Conservation (phyloP, 2,888 invertebrate species). For the Hemicrepidius hirtus region DNA sequence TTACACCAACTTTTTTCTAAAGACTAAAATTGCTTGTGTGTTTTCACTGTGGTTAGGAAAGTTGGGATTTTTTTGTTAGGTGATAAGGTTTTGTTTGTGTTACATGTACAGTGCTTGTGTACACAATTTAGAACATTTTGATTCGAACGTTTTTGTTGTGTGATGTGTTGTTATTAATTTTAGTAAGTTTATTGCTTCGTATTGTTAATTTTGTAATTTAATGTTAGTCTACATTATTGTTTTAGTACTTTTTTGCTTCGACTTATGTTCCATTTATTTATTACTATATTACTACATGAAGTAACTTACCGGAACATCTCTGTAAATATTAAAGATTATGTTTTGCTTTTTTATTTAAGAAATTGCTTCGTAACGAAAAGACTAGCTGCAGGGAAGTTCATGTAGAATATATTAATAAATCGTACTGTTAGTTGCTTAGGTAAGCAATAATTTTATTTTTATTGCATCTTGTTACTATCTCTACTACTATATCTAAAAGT, state of each 20-base stretch:
- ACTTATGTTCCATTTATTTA: constrained; percentile 9
- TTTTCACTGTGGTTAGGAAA: constrained; percentile 35
- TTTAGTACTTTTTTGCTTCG: constrained; percentile 7
- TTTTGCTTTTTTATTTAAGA: no score
- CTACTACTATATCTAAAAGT: not conserved
- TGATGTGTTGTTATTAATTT: constrained; percentile 45
- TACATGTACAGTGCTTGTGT: constrained; percentile 16
- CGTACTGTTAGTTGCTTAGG: constrained; percentile 6
- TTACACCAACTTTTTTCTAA: constrained; percentile 44
- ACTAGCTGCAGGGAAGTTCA: no score
- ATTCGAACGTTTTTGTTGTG: constrained; percentile 45
- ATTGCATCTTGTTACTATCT: not conserved
- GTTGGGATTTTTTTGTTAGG: constrained; percentile 26
- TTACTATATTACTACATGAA: constrained; percentile 9
- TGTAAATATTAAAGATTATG: no score
- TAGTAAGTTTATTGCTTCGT: constrained; percentile 40
- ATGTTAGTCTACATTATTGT: constrained; percentile 16
- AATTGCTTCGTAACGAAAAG: no score
- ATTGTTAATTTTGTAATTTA: constrained; percentile 46
- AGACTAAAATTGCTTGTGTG: constrained; percentile 40
- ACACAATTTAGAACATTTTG: constrained; percentile 28
- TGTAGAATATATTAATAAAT: not conserved
- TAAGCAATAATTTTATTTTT: not conserved
- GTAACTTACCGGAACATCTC: no score
- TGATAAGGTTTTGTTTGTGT: constrained; percentile 1